These are phyloP conservation scores for Euura saliciscinereae DNA, from an alignment of 1,140 invertebrate genomes.

Conservation along the genomic window DNA sequence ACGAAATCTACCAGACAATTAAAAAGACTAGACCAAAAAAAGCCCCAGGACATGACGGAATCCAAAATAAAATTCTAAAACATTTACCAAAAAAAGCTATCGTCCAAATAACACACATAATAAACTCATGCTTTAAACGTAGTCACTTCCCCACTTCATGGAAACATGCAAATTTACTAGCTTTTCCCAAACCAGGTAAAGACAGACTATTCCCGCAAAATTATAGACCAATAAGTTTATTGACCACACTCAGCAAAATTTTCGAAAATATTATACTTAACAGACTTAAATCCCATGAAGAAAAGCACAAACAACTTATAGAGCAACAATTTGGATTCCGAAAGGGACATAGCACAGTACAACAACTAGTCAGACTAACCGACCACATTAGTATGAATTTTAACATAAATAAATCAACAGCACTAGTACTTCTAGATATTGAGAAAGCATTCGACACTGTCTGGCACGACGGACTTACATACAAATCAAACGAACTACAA, in stretches of 20 bases:
- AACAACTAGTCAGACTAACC: too few relatives aligned
- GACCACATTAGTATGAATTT: too few relatives aligned
- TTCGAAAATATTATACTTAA: too few relatives aligned
- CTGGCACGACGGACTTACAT: too few relatives aligned
- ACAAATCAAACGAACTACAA: too few relatives aligned
- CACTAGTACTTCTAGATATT: too few relatives aligned
- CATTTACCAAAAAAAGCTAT: conserved; percentile 39
- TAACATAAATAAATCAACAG: too few relatives aligned
- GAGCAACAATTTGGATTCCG: conserved; percentile 45
- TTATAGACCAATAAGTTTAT: too few relatives aligned
- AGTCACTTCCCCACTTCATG: conserved; percentile 40
- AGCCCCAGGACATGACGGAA: conserved; percentile 41
- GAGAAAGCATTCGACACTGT: too few relatives aligned
- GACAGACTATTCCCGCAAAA: too few relatives aligned
- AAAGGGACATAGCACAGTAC: too few relatives aligned
- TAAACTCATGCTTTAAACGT: conserved; percentile 36
- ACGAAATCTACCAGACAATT: conserved; percentile 25
- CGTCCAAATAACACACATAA: conserved; percentile 37
- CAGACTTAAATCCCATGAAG: conserved; percentile 26
- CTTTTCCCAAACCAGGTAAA: conserved; percentile 52
- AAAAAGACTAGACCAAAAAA: conserved; percentile 32
- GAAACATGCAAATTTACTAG: conserved; percentile 48
- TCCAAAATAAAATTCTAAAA: conserved; percentile 42
- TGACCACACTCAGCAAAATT: too few relatives aligned
- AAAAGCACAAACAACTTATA: conserved; percentile 12